Evolutionary conservation across 1,140 invertebrate genomes (phyloP).

Genomic region (Pantala flavescens): DNA sequence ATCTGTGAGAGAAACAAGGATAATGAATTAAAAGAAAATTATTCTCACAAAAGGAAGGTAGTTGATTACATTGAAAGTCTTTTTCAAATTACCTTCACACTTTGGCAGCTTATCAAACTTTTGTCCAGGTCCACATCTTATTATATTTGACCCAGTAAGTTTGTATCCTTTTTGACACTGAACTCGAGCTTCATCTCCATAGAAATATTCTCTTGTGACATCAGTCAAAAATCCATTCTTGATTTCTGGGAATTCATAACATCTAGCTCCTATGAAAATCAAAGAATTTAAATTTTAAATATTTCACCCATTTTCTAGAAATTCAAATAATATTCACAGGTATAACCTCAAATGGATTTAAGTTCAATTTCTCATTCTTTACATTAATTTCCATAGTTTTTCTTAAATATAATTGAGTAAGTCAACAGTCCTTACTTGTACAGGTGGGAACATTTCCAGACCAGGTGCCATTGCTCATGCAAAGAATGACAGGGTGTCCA

Average conservation of each 20-base stretch:
- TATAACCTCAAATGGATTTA: no score
- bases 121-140: slow-evolving; percentile 78
- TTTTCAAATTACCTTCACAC: slow-evolving; percentile 55
- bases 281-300: slow-evolving; percentile 32
- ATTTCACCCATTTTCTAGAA: background rate
- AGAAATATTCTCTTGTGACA: slow-evolving; percentile 61
- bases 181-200: slow-evolving; percentile 81
- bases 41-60: background rate
- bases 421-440: slow-evolving; percentile 49
- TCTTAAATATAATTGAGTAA: no score
- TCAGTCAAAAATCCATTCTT: slow-evolving; percentile 78
- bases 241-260: slow-evolving; percentile 70
- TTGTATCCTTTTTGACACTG: slow-evolving; percentile 87
- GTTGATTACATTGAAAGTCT: background rate
- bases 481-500: slow-evolving; percentile 82
- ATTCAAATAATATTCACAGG: background rate
- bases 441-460: slow-evolving; percentile 83
- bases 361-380: no score
- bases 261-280: slow-evolving; percentile 53
- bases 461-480: slow-evolving; percentile 95
- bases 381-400: no score
- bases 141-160: slow-evolving; percentile 71
- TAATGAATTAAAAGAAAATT: background rate
- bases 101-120: slow-evolving; percentile 72
- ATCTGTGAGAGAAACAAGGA: slow-evolving; percentile 42